These are phyloP conservation scores for Cylindroiulus punctatus DNA, from an alignment of 2,888 invertebrate species.

Conservation along the genomic window DNA sequence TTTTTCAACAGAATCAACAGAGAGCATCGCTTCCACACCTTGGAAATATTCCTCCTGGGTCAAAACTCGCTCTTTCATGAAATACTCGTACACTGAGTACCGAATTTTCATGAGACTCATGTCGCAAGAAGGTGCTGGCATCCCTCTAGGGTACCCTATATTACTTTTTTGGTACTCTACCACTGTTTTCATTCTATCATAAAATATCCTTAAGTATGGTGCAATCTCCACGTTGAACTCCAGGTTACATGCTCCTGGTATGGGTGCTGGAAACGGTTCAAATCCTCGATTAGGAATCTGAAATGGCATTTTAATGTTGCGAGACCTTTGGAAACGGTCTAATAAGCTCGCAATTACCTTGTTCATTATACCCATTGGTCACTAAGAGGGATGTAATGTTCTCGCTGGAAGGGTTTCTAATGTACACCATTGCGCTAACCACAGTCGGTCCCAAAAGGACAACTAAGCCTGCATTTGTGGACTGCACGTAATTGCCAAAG, in stretches of 20 bases:
- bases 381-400: conserved; percentile 67
- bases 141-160: conserved; percentile 67
- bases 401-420: conserved; percentile 67
- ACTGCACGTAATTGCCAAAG: conserved; percentile 67
- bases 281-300: conserved; percentile 45
- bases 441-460: conserved; percentile 61
- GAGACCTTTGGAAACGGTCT: neutral
- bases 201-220: conserved; percentile 71
- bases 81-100: conserved; percentile 74
- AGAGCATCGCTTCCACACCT: conserved; percentile 73
- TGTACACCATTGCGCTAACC: conserved; percentile 64
- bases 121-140: conserved; percentile 66
- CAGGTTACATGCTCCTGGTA: conserved; percentile 83
- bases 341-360: conserved; percentile 65
- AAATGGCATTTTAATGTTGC: conserved; percentile 2
- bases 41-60: conserved; percentile 69
- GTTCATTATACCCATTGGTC: conserved; percentile 69
- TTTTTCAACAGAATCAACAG: conserved; percentile 69
- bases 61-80: conserved; percentile 72
- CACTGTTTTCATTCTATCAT: conserved; percentile 67
- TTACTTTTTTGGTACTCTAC: conserved; percentile 70
- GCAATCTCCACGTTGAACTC: conserved; percentile 73
- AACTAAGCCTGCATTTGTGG: conserved; percentile 74
- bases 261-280: conserved; percentile 72
- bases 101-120: conserved; percentile 64